A percentile compares a stretch with the other conserved stretches of the same genome.
Conservation (phyloP, 1,140 invertebrate genomes). For the Temnothorax longispinosus region DNA sequence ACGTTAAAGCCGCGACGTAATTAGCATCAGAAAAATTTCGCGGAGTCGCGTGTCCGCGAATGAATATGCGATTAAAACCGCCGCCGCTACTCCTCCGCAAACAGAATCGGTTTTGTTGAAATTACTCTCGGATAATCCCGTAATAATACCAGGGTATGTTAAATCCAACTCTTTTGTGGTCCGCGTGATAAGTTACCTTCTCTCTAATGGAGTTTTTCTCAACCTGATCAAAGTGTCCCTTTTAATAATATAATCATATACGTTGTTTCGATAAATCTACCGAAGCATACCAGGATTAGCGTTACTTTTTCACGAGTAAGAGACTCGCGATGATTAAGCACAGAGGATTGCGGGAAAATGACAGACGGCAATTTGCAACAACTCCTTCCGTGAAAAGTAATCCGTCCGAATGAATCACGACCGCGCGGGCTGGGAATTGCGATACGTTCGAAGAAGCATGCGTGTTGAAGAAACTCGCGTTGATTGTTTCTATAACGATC, state of each 20-base stretch:
- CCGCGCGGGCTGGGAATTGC: background rate
- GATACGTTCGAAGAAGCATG: conserved; percentile 46
- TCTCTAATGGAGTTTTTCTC: background rate
- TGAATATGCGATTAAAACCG: conserved; percentile 49
- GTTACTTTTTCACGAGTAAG: background rate
- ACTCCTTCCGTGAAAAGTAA: conserved; percentile 52
- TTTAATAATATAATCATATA: background rate
- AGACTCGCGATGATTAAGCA: background rate
- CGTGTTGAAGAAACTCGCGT: background rate
- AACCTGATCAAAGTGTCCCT: background rate
- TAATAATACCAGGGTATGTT: conserved; percentile 40
- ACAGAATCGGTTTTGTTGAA: conserved; percentile 49
- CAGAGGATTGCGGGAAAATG: conserved; percentile 6
- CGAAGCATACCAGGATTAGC: background rate
- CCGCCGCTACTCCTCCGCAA: background rate
- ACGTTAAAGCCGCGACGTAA: conserved; percentile 30
- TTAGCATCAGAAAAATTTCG: conserved; percentile 48
- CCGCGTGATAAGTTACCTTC: background rate
- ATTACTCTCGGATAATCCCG: conserved; percentile 47
- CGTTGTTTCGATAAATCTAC: background rate
- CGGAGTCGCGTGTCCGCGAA: conserved; percentile 31
- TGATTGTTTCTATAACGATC: conserved; percentile 30
- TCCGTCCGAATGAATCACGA: conserved; percentile 26
- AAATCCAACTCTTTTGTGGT: conserved; percentile 1
- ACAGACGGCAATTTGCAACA: background rate